These are phyloP conservation scores for Silurus aristotelis DNA, from an alignment of 2,797 vertebrate species.

Conservation along the genomic window DNA sequence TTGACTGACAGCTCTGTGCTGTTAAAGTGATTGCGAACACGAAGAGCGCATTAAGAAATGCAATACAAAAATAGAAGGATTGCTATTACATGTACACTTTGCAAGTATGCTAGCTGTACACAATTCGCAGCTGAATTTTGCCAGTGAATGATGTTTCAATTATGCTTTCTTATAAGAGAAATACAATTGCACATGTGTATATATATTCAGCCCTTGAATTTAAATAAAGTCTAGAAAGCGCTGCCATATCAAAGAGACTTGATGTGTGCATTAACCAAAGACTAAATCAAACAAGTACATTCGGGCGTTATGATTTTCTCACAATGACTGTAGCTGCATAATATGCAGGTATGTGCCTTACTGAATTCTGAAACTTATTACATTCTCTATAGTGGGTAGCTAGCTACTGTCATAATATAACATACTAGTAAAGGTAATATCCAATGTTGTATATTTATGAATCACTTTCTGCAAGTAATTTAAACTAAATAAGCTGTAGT, in stretches of 20 bases:
- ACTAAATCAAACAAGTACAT: background rate
- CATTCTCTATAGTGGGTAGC: background rate
- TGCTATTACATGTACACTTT: background rate
- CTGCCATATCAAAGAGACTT: background rate
- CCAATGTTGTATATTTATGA: background rate
- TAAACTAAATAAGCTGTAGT: background rate
- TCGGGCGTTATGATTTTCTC: background rate
- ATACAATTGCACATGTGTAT: background rate
- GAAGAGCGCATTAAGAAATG: background rate
- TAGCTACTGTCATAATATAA: background rate
- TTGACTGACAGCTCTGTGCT: background rate
- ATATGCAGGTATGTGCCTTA: background rate
- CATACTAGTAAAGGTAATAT: background rate
- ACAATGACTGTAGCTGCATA: background rate
- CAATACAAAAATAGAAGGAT: background rate
- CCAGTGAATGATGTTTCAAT: background rate
- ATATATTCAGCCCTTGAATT: background rate
- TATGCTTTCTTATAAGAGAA: constrained; percentile 1
- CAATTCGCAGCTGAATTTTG: background rate
- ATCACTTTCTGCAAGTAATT: background rate
- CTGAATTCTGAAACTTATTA: background rate
- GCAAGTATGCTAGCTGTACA: background rate
- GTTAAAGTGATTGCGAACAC: background rate
- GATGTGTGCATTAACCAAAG: background rate
- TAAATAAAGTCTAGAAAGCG: background rate